These are phyloP conservation scores for Atherix ibis DNA, from an alignment of 2,888 invertebrate species.

Conservation along the genomic window DNA sequence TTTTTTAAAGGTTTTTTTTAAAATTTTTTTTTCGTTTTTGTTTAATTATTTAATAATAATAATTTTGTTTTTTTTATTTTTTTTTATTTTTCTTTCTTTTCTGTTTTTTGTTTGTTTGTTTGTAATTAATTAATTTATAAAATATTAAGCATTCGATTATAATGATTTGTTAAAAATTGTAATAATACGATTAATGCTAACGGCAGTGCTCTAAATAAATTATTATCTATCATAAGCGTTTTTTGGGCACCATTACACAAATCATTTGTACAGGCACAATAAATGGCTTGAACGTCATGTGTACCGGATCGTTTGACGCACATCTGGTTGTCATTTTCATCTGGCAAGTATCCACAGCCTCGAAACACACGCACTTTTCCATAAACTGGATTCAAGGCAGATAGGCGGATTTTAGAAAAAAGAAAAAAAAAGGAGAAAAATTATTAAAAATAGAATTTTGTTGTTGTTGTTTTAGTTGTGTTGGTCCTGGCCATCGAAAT, in stretches of 20 bases:
- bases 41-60: too few species aligned
- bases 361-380: slow-evolving; percentile 62
- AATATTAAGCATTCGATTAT: slow-evolving; percentile 4
- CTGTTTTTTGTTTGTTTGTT: too few species aligned
- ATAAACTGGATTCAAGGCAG: slow-evolving; percentile 49
- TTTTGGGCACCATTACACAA: slow-evolving; percentile 50
- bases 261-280: slow-evolving; percentile 64
- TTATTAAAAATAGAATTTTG: too few species aligned
- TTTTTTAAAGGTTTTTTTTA: too few species aligned
- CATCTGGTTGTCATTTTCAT: slow-evolving; percentile 40
- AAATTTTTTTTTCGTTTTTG: too few species aligned
- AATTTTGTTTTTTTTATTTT: background rate
- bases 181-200: slow-evolving; percentile 5
- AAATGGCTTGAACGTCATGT: slow-evolving; percentile 54
- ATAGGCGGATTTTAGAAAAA: too few species aligned
- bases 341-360: slow-evolving; percentile 62
- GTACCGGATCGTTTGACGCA: slow-evolving; percentile 58
- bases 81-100: too few species aligned
- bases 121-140: slow-evolving; percentile 5
- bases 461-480: too few species aligned
- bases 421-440: slow-evolving; percentile 5
- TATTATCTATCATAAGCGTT: slow-evolving; percentile 16
- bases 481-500: too few species aligned
- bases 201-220: slow-evolving; percentile 17
- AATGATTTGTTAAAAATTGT: slow-evolving; percentile 5